Evolutionary conservation across 2,888 invertebrate genomes (phyloP), one percentile per base, ranked within the genome.

Genomic region (Beris chalybata): DNA sequence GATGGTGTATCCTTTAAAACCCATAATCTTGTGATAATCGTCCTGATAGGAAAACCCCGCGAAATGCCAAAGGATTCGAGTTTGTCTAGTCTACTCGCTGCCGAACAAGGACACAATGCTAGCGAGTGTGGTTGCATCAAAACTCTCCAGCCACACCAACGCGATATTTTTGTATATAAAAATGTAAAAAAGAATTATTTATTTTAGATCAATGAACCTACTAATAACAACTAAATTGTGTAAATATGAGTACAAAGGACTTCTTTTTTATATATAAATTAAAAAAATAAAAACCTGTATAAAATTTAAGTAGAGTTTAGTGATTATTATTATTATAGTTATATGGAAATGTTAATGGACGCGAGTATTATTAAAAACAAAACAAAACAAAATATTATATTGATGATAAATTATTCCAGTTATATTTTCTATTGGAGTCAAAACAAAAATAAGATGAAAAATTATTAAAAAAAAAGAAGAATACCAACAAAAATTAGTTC

Each of bases 361-460:
- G 29, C 29, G 48, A 11, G 57, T 4, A 59, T 15, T 53, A 53
- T 48, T 9, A 47, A 45, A 47, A 30, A 11, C 1, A 7, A 38
- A 38, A 38, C 9, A 22, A 22, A 22, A 22, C 1, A 4, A 55
- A 55, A 38, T 56, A 13, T 47, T 48, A 13, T 57, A 59, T 47
- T 30, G 48, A 30, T 45, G 45, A 9, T 13, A 52, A 61, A 52
- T 61, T 61, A 61, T 61, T 61, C 61, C 38, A 61, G 61, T 61
- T 61, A 52, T 43, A 50, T 61, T 61, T 61, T 61, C 52, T 52
- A 61, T 61, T 61, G 38, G 22, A 56, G 2, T 38, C 38, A 50
- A 50, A 38, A 38, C 38, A 38, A 38, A 22, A 38, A 9, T 38
- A 38, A 38, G 9, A 22, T 50, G 15, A 15, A 50, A 50, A 50